phyloP scores from a whole-genome alignment of 2,888 invertebrate genomes.

The Acronicta psi region DNA sequence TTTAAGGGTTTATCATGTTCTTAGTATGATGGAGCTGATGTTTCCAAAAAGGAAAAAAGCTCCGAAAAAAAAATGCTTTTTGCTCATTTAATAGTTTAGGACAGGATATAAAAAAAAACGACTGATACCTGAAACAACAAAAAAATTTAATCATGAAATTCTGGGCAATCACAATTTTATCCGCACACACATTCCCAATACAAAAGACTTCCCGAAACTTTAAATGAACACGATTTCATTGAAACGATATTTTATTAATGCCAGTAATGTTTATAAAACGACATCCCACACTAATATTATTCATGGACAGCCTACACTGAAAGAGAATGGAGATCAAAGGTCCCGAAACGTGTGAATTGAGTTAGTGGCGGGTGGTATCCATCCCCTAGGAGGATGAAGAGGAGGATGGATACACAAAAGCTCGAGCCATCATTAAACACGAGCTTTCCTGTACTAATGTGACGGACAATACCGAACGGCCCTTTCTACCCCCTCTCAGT shows the following conservation, averaged over 20 bases:
- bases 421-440: slow-evolving; percentile 74
- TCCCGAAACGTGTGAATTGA: slow-evolving; percentile 75
- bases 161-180: not conserved
- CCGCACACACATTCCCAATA: not conserved
- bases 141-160: no score
- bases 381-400: slow-evolving; percentile 17
- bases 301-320: slow-evolving; percentile 64
- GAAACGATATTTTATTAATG: slow-evolving; percentile 1
- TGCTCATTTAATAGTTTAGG: no score
- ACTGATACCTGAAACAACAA: no score
- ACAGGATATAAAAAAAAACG: no score
- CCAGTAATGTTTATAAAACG: slow-evolving; percentile 26
- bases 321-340: slow-evolving; percentile 75
- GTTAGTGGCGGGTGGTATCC: slow-evolving; percentile 57
- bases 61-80: no score
- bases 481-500: slow-evolving; percentile 50
- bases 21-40: no score
- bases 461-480: slow-evolving; percentile 67
- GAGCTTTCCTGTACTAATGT: slow-evolving; percentile 67
- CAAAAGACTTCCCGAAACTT: not conserved
- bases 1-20: no score
- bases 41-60: no score
- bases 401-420: slow-evolving; percentile 63
- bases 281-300: slow-evolving; percentile 50
- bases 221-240: slow-evolving; percentile 6